Evolutionary conservation across 1,140 invertebrate genomes (phyloP).

Genomic region (Halyomorpha halys): DNA sequence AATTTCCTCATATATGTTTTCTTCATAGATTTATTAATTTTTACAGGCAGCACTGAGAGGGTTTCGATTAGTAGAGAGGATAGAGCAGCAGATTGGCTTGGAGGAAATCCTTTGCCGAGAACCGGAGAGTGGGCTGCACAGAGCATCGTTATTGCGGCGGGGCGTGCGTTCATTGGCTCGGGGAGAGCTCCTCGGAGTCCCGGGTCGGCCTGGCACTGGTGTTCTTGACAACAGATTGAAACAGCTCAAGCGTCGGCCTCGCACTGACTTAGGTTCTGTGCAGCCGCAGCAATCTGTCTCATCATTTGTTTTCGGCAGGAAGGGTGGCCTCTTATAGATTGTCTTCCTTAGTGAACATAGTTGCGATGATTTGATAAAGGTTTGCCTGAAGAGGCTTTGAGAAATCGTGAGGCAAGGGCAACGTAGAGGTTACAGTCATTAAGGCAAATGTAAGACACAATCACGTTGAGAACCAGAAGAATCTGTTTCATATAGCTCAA

Average conservation of each 20-base stretch:
- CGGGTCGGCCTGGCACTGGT: conserved; percentile 43
- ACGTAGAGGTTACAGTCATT: too few species aligned
- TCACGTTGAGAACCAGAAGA: too few species aligned
- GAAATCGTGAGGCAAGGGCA: too few species aligned
- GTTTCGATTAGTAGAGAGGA: conserved; percentile 50
- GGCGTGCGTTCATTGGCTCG: background rate
- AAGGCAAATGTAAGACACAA: too few species aligned
- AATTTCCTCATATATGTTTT: too few species aligned
- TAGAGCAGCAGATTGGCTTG: conserved; percentile 55
- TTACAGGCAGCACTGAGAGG: conserved; percentile 36
- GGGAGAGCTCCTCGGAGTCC: conserved; percentile 38
- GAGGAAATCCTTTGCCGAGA: conserved; percentile 45
- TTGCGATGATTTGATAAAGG: too few species aligned
- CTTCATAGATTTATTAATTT: background rate
- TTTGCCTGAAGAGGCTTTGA: too few species aligned
- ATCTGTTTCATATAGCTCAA: too few species aligned
- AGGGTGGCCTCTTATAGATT: conserved; percentile 59
- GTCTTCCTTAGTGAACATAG: too few species aligned
- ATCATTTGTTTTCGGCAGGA: conserved; percentile 67
- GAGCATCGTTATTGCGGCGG: background rate
- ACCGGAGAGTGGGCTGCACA: background rate
- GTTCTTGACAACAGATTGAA: conserved; percentile 40
- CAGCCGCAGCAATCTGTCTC: conserved; percentile 54
- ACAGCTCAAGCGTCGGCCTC: conserved; percentile 34
- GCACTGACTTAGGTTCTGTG: conserved; percentile 37